Evolutionary conservation across 2,113 vertebrate species (phyloP).

Genomic region (Takifugu flavidus): DNA sequence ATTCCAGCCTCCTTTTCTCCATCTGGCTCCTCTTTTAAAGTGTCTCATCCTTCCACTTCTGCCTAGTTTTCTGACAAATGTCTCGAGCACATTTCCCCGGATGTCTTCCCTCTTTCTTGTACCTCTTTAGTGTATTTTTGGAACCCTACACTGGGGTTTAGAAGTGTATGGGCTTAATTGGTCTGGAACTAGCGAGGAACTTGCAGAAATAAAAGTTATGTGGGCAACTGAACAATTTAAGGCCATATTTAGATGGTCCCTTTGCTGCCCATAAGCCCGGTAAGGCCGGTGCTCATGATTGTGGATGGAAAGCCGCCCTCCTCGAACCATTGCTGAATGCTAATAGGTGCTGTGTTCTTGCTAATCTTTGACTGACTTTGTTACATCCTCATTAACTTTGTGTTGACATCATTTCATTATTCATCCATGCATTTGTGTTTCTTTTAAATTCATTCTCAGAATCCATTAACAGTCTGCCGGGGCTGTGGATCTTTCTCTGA

Average conservation of each 20-base stretch:
- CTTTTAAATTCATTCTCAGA: not conserved
- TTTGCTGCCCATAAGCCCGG: slow-evolving; percentile 36
- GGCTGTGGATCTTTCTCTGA: not conserved
- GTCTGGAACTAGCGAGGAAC: slow-evolving; percentile 28
- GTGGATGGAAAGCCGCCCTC: slow-evolving; percentile 39
- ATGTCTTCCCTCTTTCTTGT: slow-evolving; percentile 16
- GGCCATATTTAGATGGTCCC: slow-evolving; percentile 41
- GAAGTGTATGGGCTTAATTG: slow-evolving; percentile 18
- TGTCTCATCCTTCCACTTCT: slow-evolving; percentile 4
- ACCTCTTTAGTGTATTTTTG: slow-evolving; percentile 28
- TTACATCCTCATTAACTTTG: slow-evolving; percentile 1
- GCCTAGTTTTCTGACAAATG: slow-evolving; percentile 28
- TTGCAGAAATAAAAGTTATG: slow-evolving; percentile 35
- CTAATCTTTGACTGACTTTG: slow-evolving; percentile 12
- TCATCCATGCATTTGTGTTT: not conserved
- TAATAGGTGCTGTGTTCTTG: slow-evolving; percentile 31
- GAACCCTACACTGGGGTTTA: slow-evolving; percentile 6
- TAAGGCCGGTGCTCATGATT: slow-evolving; percentile 54
- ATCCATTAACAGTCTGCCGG: slow-evolving; percentile 3
- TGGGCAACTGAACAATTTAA: slow-evolving; percentile 30
- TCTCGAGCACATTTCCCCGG: slow-evolving; percentile 24
- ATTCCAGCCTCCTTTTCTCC: slow-evolving; percentile 25
- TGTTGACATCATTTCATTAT: slow-evolving; percentile 2
- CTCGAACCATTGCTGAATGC: slow-evolving; percentile 41
- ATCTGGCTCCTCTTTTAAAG: slow-evolving; percentile 12